phyloP scores from a whole-genome alignment of 2,888 invertebrate species.

The Agrotis segetum region DNA sequence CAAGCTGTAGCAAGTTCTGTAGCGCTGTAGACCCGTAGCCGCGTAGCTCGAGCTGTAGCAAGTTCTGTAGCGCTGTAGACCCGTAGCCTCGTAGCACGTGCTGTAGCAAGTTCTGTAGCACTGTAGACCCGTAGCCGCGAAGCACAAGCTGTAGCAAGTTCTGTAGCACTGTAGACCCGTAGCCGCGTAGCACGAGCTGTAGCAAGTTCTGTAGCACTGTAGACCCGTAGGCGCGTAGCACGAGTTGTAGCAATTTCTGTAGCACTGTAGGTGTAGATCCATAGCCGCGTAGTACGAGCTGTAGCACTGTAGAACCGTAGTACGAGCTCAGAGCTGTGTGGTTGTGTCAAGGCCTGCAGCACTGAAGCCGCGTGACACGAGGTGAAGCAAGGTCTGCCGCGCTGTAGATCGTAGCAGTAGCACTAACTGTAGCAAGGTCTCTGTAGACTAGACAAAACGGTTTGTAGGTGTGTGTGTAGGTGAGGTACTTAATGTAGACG shows the following conservation, averaged over 20 bases:
- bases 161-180: neutral
- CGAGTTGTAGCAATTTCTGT: neutral
- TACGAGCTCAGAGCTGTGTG: neutral
- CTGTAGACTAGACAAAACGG: too few relatives aligned
- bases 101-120: neutral
- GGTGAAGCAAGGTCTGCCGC: neutral
- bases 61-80: too few relatives aligned
- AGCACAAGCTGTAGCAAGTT: constrained; percentile 1
- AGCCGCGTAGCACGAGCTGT: too few relatives aligned
- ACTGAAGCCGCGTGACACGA: neutral
- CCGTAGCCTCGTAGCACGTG: neutral
- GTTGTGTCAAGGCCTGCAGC: neutral
- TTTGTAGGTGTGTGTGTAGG: too few relatives aligned
- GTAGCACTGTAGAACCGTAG: neutral
- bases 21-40: neutral
- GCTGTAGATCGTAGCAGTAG: neutral
- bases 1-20: neutral
- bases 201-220: neutral
- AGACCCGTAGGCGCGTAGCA: neutral
- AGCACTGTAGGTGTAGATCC: neutral
- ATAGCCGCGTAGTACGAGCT: neutral
- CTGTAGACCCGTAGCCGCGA: neutral
- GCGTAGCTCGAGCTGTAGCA: neutral
- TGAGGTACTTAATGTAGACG: too few relatives aligned
- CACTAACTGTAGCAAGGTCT: neutral